These are phyloP conservation scores for Bufo gargarizans DNA, from an alignment of 2,113 vertebrate genomes.

Conservation along the genomic window DNA sequence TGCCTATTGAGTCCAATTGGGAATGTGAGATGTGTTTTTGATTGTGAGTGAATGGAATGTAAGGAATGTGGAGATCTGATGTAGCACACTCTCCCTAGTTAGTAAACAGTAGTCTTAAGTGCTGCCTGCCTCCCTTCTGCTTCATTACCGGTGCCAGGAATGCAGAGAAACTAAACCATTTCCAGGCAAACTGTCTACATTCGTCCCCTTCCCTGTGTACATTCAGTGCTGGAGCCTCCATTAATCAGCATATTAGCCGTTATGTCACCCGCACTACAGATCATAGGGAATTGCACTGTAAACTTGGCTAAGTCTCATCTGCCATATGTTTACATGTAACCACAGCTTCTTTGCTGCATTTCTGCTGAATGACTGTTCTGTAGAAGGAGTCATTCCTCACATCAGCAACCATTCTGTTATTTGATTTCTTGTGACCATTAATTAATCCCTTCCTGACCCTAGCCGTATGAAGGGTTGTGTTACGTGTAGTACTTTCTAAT, in stretches of 20 bases:
- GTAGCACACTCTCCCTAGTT: conserved; percentile 38
- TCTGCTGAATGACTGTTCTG: not conserved
- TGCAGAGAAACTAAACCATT: conserved; percentile 27
- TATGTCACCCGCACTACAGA: not conserved
- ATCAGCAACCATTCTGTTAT: not conserved
- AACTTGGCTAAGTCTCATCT: not conserved
- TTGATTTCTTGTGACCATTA: not conserved
- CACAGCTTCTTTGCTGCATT: not conserved
- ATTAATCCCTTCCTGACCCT: too few species aligned
- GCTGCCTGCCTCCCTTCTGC: conserved; percentile 38
- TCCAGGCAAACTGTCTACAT: conserved; percentile 1
- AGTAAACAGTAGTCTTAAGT: conserved; percentile 59
- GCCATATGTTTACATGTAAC: not conserved
- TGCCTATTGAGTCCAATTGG: not conserved
- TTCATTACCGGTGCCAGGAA: conserved; percentile 42
- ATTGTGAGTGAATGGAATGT: conserved; percentile 43
- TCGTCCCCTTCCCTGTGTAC: conserved; percentile 9
- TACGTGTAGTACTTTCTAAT: too few species aligned
- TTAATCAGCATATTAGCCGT: conserved; percentile 6
- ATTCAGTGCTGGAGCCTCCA: conserved; percentile 6
- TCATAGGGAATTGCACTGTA: conserved; percentile 14
- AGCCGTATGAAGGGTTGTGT: too few species aligned
- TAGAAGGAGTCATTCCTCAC: not conserved
- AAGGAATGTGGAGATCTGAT: conserved; percentile 52
- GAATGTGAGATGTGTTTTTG: conserved; percentile 47